Conservation (phyloP, 2,797 vertebrate species). For the Anableps anableps region DNA sequence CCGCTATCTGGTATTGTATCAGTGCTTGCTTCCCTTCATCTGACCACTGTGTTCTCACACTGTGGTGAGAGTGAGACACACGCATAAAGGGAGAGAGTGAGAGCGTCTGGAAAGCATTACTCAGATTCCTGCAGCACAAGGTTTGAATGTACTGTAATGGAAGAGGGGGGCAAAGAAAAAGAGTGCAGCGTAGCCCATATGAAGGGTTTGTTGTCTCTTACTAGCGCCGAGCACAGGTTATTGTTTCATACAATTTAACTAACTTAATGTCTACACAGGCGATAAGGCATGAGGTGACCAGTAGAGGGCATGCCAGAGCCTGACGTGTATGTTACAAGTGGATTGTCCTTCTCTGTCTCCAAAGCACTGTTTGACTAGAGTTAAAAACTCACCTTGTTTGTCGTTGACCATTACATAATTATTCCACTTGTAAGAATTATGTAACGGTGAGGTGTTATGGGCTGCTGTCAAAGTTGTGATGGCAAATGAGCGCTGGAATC, state of each 20-base stretch:
- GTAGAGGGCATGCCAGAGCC: conserved; percentile 56
- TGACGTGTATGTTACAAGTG: neutral
- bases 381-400: conserved; percentile 1
- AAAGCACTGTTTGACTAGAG: neutral
- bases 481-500: neutral
- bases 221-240: neutral
- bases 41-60: conserved; percentile 30
- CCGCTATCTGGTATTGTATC: conserved; percentile 18
- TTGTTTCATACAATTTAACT: neutral
- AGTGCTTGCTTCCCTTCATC: conserved; percentile 34
- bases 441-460: no score
- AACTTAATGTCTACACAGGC: neutral
- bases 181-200: neutral
- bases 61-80: conserved; percentile 27
- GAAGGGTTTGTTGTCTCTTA: neutral
- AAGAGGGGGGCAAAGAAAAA: conserved; percentile 13
- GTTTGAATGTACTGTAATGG: conserved; percentile 30
- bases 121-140: conserved; percentile 71
- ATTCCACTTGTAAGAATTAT: neutral
- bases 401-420: no score
- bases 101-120: conserved; percentile 80
- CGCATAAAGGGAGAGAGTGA: conserved; percentile 15
- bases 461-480: neutral
- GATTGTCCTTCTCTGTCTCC: neutral
- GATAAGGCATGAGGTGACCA: conserved; percentile 37